These are phyloP conservation scores for Galerucella nymphaeae DNA, from an alignment of 2,888 invertebrate species.

Conservation along the genomic window DNA sequence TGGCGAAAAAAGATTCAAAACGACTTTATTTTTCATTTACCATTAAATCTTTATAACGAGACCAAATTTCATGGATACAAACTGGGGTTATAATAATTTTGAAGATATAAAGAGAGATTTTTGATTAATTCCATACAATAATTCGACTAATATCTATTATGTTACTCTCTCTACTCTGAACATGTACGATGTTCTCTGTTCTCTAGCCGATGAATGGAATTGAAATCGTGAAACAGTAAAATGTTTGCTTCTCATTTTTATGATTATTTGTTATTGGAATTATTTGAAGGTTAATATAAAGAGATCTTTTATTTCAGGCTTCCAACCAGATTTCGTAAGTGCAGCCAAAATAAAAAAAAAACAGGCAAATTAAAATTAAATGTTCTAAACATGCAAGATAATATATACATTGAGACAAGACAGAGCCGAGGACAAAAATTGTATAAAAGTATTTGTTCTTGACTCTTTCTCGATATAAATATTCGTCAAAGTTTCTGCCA, in stretches of 20 bases:
- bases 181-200: too few relatives aligned
- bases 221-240: too few relatives aligned
- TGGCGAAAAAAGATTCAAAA: too few relatives aligned
- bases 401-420: not conserved
- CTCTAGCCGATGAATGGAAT: too few relatives aligned
- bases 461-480: not conserved
- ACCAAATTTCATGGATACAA: too few relatives aligned
- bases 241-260: not conserved
- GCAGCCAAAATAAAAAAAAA: constrained; percentile 20
- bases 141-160: too few relatives aligned
- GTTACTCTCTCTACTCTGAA: too few relatives aligned
- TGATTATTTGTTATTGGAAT: not conserved
- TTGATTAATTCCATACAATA: too few relatives aligned
- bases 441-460: not conserved
- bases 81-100: too few relatives aligned
- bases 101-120: too few relatives aligned
- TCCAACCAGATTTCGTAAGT: constrained; percentile 6
- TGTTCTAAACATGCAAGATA: constrained; percentile 18
- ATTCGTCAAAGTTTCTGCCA: not conserved
- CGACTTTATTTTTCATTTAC: too few relatives aligned
- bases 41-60: too few relatives aligned
- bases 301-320: not conserved
- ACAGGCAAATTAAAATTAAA: constrained; percentile 20
- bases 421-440: not conserved
- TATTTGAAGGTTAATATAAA: not conserved